Conservation (phyloP, 2,113 vertebrate species). For the Kryptolebias marmoratus region DNA sequence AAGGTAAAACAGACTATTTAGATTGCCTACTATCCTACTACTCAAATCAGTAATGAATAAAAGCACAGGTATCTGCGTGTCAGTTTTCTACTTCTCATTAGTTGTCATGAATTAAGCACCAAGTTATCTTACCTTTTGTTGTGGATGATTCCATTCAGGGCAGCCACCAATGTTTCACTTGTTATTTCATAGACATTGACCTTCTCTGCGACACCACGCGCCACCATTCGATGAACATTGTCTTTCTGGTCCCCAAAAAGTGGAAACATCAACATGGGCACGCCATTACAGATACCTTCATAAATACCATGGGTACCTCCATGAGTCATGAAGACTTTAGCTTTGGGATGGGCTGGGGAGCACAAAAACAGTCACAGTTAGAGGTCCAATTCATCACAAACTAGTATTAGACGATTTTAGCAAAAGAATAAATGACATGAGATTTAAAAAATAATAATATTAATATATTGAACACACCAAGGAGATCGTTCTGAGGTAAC, state of each 20-base stretch:
- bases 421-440: background rate
- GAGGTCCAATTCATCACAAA: background rate
- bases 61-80: background rate
- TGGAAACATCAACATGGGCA: conserved; percentile 94
- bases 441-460: background rate
- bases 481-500: conserved; percentile 95
- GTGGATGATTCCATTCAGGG: conserved; percentile 84
- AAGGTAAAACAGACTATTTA: background rate
- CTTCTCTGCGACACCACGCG: conserved; percentile 83
- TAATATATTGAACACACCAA: conserved; percentile 78
- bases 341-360: conserved; percentile 88
- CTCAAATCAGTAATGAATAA: background rate
- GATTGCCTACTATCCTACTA: background rate
- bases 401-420: background rate
- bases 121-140: conserved; percentile 83
- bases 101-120: background rate
- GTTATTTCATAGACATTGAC: conserved; percentile 84
- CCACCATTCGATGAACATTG: conserved; percentile 85
- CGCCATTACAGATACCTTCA: conserved; percentile 89
- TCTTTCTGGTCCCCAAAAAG: conserved; percentile 93
- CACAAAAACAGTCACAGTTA: conserved; percentile 8
- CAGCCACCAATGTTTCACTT: conserved; percentile 77
- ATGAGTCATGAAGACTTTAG: conserved; percentile 90
- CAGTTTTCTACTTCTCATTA: background rate
- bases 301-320: conserved; percentile 91